Base-by-base conservation (phyloP, 2,888 invertebrate species). In the Cerastis rubricosa region DNA sequence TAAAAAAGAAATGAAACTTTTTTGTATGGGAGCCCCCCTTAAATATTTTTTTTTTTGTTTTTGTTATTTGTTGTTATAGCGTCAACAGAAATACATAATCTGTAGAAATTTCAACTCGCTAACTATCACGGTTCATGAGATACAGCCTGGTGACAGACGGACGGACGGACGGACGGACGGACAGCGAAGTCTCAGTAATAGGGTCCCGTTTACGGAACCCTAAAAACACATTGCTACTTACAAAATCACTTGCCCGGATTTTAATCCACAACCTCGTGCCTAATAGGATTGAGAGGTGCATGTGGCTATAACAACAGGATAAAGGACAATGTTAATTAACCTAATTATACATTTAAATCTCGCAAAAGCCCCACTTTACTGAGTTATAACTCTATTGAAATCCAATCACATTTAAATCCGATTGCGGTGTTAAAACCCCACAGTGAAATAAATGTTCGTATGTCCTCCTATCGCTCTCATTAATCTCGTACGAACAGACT, bases 401-500 rank as follows among this genome's bases (percentile, higher is more conserved):
- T 45, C 59, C 75, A 78, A 85, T 85, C 74, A 45, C 29, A 73
- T 66, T 81, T 77, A 82, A 70, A 45, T 65, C 40, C 57, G 22
- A 57, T 51, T 35, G 67, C 54, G 70, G 69, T 70, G 40, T 74
- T 71, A 74, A 80, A 83, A 81, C 76, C 47, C 67, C 17, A 43
- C 40, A 51, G 69, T 71, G 14, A 35, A 71, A 63, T 63, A 65
- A 66, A 74, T 49, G 54, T 68, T 35, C 73, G 74, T 73, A 81
- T 76, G 35, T 66, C 74, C 40, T 66, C 63, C 63, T 88, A 87
- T 87, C 87, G 11, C n/a, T 11, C 69, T 84, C 78, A 86, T 88
- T 87, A 78, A 87, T 87, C 88, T 81, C 59, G 77, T 82, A 82
- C 86, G 82, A 86, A 84, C 83, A 83, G 81, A 72, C 68, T 77